Evolutionary conservation across 1,140 invertebrate species (phyloP), one percentile per base, ranked within the genome.

Genomic region (Meloidogyne hapla): DNA sequence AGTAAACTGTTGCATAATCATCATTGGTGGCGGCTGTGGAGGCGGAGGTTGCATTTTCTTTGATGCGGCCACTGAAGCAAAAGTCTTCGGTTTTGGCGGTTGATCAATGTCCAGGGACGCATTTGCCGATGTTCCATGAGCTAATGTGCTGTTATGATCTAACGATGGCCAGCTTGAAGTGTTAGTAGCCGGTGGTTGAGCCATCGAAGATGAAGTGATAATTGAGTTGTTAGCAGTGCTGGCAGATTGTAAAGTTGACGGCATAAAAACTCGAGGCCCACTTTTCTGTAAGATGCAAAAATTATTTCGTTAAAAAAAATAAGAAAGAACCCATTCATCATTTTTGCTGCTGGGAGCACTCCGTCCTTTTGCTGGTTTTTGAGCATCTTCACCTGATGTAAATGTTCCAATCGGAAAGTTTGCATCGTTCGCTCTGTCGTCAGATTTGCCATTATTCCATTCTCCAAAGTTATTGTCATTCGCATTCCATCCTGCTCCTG

Each of bases 11-110:
- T 38, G 9, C 21, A 26, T 28, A 38, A 72, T 3, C 48, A 33
- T 9, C 48, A 33, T 56, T 48, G 12, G 69, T 72, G 12, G 69
- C 38, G 45, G 71, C 38, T 6, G 18, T 3, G 18, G 48, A 45
- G 71, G 48, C 5, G 56, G 71, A 5, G 21, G 71, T 18, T 33
- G 13, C 12, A 21, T 21, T 26, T 73, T 73, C 28, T 73, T 73
- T 13, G 71, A 28, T 12, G 71, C 71, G n/a, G 71, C 71, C 15
- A 73, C 71, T 18, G 71, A 42, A 38, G 71, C 71, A 73, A 73
- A 73, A 18, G 71, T 73, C 33, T 73, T 73, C 18, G 71, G 71
- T 61, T 73, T 73, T 18, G 61, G 71, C 23, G n/a, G 21, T 56
- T 56, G 48, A n/a, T 56, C 18, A 56, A 56, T 56, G n/a, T 56